Evolutionary conservation across 2,797 vertebrate genomes (phyloP), one percentile per base, ranked within the genome.

Genomic region (Crocidura indochinensis): DNA sequence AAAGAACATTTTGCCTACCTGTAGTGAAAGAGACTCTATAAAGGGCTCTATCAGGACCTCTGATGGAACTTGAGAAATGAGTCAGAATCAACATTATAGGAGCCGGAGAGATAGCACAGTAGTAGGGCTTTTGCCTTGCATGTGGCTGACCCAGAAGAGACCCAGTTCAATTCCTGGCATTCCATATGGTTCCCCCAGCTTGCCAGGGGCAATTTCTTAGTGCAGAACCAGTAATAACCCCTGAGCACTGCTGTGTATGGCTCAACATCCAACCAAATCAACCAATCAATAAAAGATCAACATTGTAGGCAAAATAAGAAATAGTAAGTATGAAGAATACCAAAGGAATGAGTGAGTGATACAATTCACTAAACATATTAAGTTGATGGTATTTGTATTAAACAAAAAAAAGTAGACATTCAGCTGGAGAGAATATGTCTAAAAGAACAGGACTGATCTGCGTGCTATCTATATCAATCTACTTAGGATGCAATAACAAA

Each of bases 31-130:
- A 72, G 8, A 19, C 77, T 69, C 2, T 15, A 2, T 67, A 82
- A 10, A 76, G 74, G 65, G 76, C 47, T 46, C 56, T 1, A 1
- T 84, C 51, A n/a, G 27, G 49, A 44, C 12, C 3, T 67, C 67
- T 49, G 31, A 22, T 38, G 77, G 73, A 82, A 65, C 79, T 68
- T 88, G 84, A 77, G 67, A 75, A 87, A 79, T 56, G 46, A 6
- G 15, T 38, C 26, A 31, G 49, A 47, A 44, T 85, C 53, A 77
- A 5, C 27, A 65, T 46, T 29, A 72, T 20, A 26, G 44, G 22
- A 38, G 38, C 38, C 38, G 5, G 38, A 38, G 38, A 38, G 38
- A 38, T 38, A 38, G 38, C 38, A 38, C 38, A 38, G 38, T 38
- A 5, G 38, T 38, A 38, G 38, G 38, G 38, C 38, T 38, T 38